Evolutionary conservation across 2,888 invertebrate genomes (phyloP), one percentile per base, ranked within the genome.

Genomic region (Callimorpha dominula): DNA sequence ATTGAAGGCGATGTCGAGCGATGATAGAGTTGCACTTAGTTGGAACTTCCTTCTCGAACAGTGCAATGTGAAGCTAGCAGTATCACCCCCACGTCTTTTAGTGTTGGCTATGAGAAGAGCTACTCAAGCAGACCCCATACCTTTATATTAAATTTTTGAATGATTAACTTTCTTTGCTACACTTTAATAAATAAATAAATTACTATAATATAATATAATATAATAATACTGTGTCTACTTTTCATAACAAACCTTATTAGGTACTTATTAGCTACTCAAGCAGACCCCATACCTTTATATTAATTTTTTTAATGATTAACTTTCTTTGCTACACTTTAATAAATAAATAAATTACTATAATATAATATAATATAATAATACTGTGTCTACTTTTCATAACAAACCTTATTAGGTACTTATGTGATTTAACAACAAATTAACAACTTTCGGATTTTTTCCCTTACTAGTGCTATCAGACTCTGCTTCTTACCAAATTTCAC

Each of bases 31-130:
- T 7, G 87, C 92, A 0, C 81, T 97, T 0, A 97, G 97, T 85
- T 97, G 97, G 97, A 94, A 93, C 71, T 94, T 96, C 70, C 93
- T 97, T 8, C 88, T 97, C 80, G 97, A 97, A 85, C 96, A 97
- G 76, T 97, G 97, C 85, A 96, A 95, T 70, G 96, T 96, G 1
- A 96, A 96, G 75, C 83, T 97, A 14, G 94, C 92, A 2, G 90
- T 89, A 0, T 89, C 92, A 0, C 89, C 93, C 1, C 89, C 94
- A 0, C 89, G 93, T 6, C 85, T 95, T 17, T 85, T 93, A 6
- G 92, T 95, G 2, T 72, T 95, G 52, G 78, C 90, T 17, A 77
- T 95, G 62, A 86, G 93, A 15, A 83, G 90, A 60, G 94, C 95
- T 15, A 88, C 93, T 0, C 89, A 92, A 2, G 92, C 93, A 2